A percentile compares a stretch with the other conserved stretches of the same genome.
Conservation (phyloP, 2,113 vertebrate genomes). For the Fregetta grallaria region DNA sequence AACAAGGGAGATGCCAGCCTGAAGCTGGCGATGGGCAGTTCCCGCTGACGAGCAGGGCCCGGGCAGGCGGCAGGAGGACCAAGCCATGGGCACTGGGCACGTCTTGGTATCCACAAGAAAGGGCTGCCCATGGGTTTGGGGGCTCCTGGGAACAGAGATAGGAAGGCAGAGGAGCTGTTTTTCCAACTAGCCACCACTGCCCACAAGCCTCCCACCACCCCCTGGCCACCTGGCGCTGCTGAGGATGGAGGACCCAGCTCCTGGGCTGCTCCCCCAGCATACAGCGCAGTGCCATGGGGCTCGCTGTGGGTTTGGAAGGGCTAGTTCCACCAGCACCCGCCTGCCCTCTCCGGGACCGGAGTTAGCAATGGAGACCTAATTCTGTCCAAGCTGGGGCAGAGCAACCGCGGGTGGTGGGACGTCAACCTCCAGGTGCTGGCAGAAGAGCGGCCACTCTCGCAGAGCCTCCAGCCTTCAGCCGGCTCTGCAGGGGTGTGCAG, state of each 20-base stretch:
- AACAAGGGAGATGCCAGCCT: not conserved
- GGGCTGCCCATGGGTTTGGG: not conserved
- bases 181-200: not conserved
- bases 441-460: not conserved
- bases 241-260: rapidly evolving
- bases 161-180: not conserved
- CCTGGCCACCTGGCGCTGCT: rapidly evolving
- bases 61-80: rapidly evolving
- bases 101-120: rapidly evolving
- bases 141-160: rapidly evolving
- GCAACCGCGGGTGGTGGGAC: rapidly evolving
- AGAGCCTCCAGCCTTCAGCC: rapidly evolving
- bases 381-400: not conserved
- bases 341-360: not conserved
- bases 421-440: not conserved
- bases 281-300: not conserved
- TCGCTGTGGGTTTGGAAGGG: rapidly evolving
- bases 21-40: not conserved
- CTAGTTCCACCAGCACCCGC: not conserved
- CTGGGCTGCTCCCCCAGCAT: not conserved
- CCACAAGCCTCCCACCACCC: not conserved
- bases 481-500: rapidly evolving
- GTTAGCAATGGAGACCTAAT: not conserved
- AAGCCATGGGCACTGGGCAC: rapidly evolving
- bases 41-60: rapidly evolving